Evolutionary conservation across 2,113 vertebrate species (phyloP), one percentile per base, ranked within the genome.

Genomic region (Laterallus jamaicensis): DNA sequence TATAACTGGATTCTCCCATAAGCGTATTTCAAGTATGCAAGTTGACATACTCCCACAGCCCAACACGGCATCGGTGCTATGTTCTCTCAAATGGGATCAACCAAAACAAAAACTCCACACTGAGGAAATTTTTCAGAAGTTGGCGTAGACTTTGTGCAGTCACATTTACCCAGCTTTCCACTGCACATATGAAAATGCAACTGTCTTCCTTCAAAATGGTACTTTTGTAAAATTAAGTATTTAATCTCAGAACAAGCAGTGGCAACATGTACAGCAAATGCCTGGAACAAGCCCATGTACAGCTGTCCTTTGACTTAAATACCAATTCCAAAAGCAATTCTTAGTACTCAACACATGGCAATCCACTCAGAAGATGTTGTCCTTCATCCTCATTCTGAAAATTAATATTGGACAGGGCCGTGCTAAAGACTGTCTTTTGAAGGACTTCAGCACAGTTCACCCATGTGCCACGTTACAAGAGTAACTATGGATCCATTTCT

Each of bases 11-110:
- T 49, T 73, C n/a, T 79, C 42, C 70, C 16, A 9, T 0, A 12
- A 47, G 31, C 18, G 2, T 13, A 67, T 68, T 80, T 44, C 60
- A 40, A 68, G 31, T 2, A 10, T 3, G 9, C 31, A 28, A 22
- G 22, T 21, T 56, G 5, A 2, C 16, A 25, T 8, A 9, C 28
- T 59, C 66, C 59, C 54, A 56, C n/a, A 6, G 55, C 28, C 39
- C 42, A n/a, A 63, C 35, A 14, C 0, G 2, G 58, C 42, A 39
- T 2, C 85, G 49, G 18, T 9, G n/a, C 67, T 31, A 47, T 0
- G 5, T 15, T 60, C 35, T 58, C 59, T 62, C n/a, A n/a, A 47
- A 39, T 2, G 56, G 60, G 25, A 89, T 39, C 70, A 69, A 69
- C 19, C n/a, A 80, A 40, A 82, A 21, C n/a, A 74, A 63, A 73